Evolutionary conservation across 2,113 vertebrate species (phyloP), one percentile per base, ranked within the genome.

Genomic region (Anser brachyrhynchus): DNA sequence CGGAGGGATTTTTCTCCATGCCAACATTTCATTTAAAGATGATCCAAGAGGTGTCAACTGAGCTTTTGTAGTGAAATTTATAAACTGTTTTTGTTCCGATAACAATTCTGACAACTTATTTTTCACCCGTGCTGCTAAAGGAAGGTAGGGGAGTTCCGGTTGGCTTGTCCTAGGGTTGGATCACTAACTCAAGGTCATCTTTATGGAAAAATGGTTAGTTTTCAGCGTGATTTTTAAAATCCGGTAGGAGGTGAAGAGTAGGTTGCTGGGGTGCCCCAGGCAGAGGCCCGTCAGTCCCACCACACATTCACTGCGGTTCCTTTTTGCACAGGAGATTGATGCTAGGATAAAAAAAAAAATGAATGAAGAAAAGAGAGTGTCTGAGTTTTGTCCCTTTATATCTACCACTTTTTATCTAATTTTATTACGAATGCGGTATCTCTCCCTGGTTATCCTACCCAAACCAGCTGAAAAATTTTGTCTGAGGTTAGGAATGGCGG

Each of bases 1-100:
- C 15, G 3, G 51, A 59, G 49, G 19, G 15, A 1, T 11, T 58
- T 33, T 43, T 52, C 46, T 65, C 35, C 13, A 1, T 44, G 5
- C 8, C 28, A 58, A 17, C 9, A 0, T 51, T 58, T 61, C 37
- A 4, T n/a, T 88, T 44, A 25, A 78, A 66, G 18, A 10, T 6
- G 5, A 13, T 9, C 3, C 1, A 39, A 19, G 6, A 44, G 33
- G 37, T 39, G 10, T 23, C 33, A 17, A 4, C 8, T 6, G 10
- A 71, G 20, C 23, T 58, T 72, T 66, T 10, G 17, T 37, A 29
- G 4, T 18, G 37, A 25, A 28, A 18, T 72, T 51, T 55, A 12
- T 17, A 18, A 28, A 22, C 10, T 20, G 18, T 4, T 51, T 65
- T 26, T 9, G 13, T n/a, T 43, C n/a, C 19, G 46, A 18, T 29